Evolutionary conservation across 2,113 vertebrate genomes (phyloP).

Genomic region (Syngnathus floridae): DNA sequence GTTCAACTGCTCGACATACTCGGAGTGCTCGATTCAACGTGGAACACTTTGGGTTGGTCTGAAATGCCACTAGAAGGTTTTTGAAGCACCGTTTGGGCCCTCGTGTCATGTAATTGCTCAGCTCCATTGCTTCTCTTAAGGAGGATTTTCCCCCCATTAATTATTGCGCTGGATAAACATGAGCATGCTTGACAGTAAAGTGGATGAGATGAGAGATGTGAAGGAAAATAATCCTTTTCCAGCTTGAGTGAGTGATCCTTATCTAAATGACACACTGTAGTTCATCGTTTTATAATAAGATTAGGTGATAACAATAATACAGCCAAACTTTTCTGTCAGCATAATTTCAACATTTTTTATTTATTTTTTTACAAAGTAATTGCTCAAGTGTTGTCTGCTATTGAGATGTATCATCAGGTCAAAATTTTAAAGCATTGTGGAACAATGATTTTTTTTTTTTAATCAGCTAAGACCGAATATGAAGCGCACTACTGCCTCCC

Average conservation of each 20-base stretch:
- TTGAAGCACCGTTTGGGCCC: neutral
- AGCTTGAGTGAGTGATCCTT: neutral
- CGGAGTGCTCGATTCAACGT: neutral
- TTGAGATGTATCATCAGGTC: neutral
- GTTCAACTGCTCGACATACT: neutral
- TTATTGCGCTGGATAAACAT: neutral
- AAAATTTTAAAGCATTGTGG: neutral
- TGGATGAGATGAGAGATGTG: neutral
- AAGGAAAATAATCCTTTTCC: neutral
- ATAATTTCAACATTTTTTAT: too few relatives aligned
- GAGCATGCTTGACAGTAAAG: constrained; percentile 3
- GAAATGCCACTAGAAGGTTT: neutral
- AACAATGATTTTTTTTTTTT: neutral
- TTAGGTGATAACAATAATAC: too few relatives aligned
- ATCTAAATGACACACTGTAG: neutral
- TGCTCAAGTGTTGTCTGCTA: neutral
- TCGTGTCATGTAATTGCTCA: neutral
- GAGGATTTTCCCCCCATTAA: neutral
- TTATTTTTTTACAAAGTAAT: too few relatives aligned
- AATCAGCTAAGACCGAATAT: neutral
- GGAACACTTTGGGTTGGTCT: neutral
- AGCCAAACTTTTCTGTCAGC: too few relatives aligned
- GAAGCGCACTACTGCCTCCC: neutral
- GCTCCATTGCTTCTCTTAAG: neutral
- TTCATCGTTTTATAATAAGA: too few relatives aligned